Conservation (phyloP, 2,113 vertebrate genomes). For the Perca schrenkii region DNA sequence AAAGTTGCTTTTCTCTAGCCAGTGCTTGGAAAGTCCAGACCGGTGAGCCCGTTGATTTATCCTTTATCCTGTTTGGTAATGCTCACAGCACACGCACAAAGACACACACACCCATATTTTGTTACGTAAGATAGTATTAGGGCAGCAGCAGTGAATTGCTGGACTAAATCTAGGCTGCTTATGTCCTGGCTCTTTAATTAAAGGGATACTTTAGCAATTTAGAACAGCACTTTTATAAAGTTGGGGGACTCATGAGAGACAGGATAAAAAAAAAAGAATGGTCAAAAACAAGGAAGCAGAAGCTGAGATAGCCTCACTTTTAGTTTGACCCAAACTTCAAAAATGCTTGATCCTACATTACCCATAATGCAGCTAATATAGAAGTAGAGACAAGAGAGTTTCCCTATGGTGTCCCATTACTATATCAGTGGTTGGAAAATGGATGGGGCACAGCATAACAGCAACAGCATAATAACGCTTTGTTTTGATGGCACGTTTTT, state of each 20-base stretch:
- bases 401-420: neutral
- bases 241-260: too few species aligned
- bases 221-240: neutral
- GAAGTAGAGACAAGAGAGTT: neutral
- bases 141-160: constrained; percentile 3
- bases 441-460: neutral
- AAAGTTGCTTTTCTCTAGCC: neutral
- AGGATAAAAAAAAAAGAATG: neutral
- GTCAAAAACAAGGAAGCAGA: neutral
- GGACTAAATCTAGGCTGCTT: constrained; percentile 22
- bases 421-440: neutral
- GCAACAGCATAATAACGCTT: neutral
- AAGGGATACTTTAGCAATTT: constrained; percentile 11
- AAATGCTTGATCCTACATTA: constrained; percentile 1
- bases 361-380: neutral
- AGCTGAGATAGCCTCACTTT: neutral
- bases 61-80: constrained; percentile 52
- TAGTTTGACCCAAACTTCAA: neutral
- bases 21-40: constrained; percentile 24
- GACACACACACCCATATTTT: constrained; percentile 19
- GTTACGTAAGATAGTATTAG: constrained; percentile 47
- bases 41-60: constrained; percentile 53
- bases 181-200: neutral
- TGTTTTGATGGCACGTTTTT: neutral
- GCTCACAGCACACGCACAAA: constrained; percentile 12